A percentile compares a stretch with the other conserved stretches of the same genome.
These are phyloP conservation scores for Halcyon chelicuti DNA, from an alignment of 2,797 vertebrate genomes.

Conservation along the genomic window DNA sequence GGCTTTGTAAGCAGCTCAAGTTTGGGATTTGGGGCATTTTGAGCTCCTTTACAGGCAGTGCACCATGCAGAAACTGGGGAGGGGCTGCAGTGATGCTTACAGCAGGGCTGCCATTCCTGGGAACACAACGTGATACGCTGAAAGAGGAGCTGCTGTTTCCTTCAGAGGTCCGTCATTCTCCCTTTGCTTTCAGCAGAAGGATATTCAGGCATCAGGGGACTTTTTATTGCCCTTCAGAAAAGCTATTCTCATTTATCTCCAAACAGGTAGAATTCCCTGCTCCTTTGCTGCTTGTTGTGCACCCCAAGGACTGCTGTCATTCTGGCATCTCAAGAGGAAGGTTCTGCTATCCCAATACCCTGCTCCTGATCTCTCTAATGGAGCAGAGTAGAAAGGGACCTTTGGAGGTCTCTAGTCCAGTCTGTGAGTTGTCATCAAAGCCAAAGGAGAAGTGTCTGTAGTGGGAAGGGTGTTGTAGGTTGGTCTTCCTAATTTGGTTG, in stretches of 20 bases:
- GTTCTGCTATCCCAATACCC: background rate
- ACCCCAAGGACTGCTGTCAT: background rate
- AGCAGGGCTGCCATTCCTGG: background rate
- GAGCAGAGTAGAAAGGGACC: background rate
- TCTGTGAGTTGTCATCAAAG: background rate
- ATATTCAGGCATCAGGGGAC: background rate
- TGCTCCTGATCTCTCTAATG: background rate
- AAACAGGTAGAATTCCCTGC: background rate
- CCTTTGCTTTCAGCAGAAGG: background rate
- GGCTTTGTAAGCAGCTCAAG: background rate
- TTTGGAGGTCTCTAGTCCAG: background rate
- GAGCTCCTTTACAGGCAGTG: rapidly evolving
- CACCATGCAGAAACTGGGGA: background rate
- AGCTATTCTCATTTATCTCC: background rate
- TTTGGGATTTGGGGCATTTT: background rate
- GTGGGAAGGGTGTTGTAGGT: background rate
- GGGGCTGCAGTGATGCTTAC: background rate
- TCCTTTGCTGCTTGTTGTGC: background rate
- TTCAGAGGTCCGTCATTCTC: background rate
- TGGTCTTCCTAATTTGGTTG: background rate
- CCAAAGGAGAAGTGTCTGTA: background rate
- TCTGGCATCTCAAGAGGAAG: background rate
- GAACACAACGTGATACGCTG: rapidly evolving
- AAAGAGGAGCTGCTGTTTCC: background rate
- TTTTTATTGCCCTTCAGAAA: background rate